These are phyloP conservation scores for Oostethus manadensis DNA, from an alignment of 2,113 vertebrate genomes.

Conservation along the genomic window DNA sequence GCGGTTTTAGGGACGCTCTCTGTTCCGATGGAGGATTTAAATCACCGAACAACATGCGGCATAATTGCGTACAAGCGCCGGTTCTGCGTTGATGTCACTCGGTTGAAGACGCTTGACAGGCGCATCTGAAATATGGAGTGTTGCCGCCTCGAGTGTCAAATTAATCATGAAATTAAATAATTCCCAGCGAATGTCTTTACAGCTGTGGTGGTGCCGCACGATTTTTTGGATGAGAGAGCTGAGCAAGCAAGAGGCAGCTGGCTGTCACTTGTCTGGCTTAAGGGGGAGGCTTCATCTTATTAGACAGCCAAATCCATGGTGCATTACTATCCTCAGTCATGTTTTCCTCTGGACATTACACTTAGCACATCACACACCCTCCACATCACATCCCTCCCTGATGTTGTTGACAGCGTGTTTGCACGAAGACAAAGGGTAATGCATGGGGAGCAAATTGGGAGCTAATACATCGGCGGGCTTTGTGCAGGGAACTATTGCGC, in stretches of 20 bases:
- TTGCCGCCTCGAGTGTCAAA: conserved; percentile 11
- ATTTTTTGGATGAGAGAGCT: conserved; percentile 45
- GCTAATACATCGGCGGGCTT: background rate
- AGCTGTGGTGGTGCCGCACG: conserved; percentile 32
- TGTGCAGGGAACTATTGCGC: background rate
- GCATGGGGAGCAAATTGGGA: background rate
- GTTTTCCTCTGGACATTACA: conserved; percentile 39
- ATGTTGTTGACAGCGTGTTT: background rate
- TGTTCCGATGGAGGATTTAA: conserved; percentile 9
- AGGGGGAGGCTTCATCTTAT: conserved; percentile 43
- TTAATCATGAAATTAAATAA: conserved; percentile 12
- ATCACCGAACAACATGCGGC: background rate
- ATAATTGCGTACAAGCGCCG: background rate
- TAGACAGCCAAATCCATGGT: conserved; percentile 43
- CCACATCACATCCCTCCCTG: background rate
- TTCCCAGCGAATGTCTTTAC: conserved; percentile 19
- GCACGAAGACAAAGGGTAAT: background rate
- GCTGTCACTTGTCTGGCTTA: conserved; percentile 53
- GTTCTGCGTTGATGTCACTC: background rate
- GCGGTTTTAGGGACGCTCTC: conserved; percentile 17
- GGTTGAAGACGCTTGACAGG: too few species aligned
- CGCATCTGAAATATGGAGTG: background rate
- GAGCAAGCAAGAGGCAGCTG: conserved; percentile 43
- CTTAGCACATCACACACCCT: background rate
- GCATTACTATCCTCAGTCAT: conserved; percentile 42